Percentiles rank a stretch among this genome's conserved stretches.
phyloP scores from a whole-genome alignment of 2,113 vertebrate genomes.

The cat (Felis catus) region F.catus_Fca126_mat1.0 CM031419.1:153507001-153507500 shows the following conservation, averaged over 20 bases:
- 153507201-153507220: neutral
- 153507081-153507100: neutral
- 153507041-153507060: neutral
- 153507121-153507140: neutral
- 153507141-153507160: neutral
- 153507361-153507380: neutral
- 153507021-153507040: neutral
- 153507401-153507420: neutral
- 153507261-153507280: neutral
- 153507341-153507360: constrained; percentile 1
- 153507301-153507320: neutral
- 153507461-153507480: too few species aligned
- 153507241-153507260: neutral
- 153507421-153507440: neutral
- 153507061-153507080: neutral
- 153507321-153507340: neutral
- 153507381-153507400: neutral
- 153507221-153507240: neutral
- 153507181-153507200: neutral
- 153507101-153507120: neutral
- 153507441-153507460: too few species aligned
- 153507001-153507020: neutral
- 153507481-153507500: too few species aligned
- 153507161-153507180: neutral
- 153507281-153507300: neutral